These are phyloP conservation scores for Neoniphon sammara DNA, from an alignment of 2,797 vertebrate genomes.

Conservation along the genomic window DNA sequence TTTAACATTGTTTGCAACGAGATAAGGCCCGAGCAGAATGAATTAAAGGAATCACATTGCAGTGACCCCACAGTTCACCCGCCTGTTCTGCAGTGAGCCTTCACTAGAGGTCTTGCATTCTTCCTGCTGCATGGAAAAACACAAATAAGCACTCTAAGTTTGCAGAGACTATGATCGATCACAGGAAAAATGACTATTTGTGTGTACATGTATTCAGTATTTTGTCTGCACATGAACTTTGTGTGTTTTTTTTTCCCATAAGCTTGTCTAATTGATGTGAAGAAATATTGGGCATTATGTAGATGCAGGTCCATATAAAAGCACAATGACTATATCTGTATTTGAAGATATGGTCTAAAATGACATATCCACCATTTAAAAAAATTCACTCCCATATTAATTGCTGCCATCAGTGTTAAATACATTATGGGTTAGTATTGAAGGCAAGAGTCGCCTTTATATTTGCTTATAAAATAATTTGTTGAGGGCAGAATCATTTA, in stretches of 20 bases:
- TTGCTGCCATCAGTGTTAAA: too few species aligned
- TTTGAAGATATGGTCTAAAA: not conserved
- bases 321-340: not conserved
- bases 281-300: not conserved
- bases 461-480: too few species aligned
- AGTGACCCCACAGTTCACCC: not conserved
- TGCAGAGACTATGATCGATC: too few species aligned
- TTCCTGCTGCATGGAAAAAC: too few species aligned
- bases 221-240: not conserved
- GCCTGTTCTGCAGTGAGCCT: not conserved
- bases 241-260: not conserved
- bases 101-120: not conserved
- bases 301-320: not conserved
- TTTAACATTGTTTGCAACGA: not conserved
- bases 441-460: too few species aligned
- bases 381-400: too few species aligned
- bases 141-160: too few species aligned
- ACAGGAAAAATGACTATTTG: not conserved
- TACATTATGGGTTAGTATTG: too few species aligned
- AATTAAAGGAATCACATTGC: not conserved
- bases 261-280: too few species aligned
- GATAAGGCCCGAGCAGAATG: not conserved
- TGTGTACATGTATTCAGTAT: not conserved
- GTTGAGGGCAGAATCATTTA: too few species aligned
- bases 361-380: too few species aligned